Base-by-base conservation (phyloP, 2,888 invertebrate species). In the Drosophila meridionalis region DNA sequence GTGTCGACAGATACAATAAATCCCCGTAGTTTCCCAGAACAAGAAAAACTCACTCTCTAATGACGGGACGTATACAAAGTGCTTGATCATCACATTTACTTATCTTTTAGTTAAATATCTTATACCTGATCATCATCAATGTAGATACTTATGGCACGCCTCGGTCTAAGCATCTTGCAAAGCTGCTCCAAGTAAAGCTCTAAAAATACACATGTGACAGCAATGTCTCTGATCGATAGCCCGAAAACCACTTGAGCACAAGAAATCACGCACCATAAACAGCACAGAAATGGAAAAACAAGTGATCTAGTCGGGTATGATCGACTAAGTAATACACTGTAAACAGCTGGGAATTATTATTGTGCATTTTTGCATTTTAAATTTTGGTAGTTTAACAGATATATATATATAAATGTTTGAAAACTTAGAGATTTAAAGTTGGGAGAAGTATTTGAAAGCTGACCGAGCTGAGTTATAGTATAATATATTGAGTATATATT, bases 91-190 rank as follows among this genome's bases (percentile, higher is more conserved):
- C 45, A 6, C 2, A 32, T 8, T 55, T 20, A 38, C n/a, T n/a
- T 20, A 56, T 26, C 26, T 14, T 11, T 14, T 30, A 30, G 12
- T 2, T 6, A n/a, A 43, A 43, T 56, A 61, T 69, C 38, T 55
- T 73, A 64, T 84, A 85, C 84, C 86, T 86, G 86, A 36, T 80
- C 80, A 66, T 84, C 78, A 12, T 86, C 86, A 69, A 86, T 80
- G 42, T 80, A 73, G 69, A 86, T 82, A 67, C 78, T 83, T 58
- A 86, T 70, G 34, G 69, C 72, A 57, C 80, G 86, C 43, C 82
- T 73, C 14, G 71, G 34, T 76, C 84, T 75, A 62, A 80, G 86
- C 84, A 85, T 85, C 75, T 38, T 73, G 36, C 47, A 34, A 61
- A 53, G 53, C 66, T 40, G 63, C 56, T 76, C 64, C 26, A 64